These are phyloP conservation scores for Microplitis deprimator DNA, from an alignment of 2,888 invertebrate species.

Conservation along the genomic window DNA sequence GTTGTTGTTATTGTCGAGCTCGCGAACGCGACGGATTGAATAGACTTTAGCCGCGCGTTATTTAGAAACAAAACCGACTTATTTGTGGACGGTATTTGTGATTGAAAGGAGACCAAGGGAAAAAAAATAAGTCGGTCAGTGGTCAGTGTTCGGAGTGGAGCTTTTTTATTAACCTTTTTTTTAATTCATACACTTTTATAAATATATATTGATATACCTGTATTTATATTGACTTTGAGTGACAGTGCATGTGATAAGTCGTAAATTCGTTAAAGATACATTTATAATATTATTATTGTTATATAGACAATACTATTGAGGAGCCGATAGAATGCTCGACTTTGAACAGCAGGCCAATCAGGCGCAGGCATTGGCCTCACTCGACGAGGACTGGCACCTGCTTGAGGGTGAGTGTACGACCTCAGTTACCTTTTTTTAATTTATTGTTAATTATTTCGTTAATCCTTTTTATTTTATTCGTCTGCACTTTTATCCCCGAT, in stretches of 20 bases:
- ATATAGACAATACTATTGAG: background rate
- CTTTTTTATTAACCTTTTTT: background rate
- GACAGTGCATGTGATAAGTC: background rate
- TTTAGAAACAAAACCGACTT: slow-evolving; percentile 2
- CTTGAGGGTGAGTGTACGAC: slow-evolving; percentile 64
- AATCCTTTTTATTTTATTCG: background rate
- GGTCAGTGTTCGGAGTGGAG: background rate
- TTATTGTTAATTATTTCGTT: slow-evolving; percentile 6
- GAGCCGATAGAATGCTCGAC: slow-evolving; percentile 58
- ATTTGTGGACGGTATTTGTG: background rate
- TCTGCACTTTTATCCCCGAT: background rate
- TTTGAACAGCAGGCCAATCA: slow-evolving; percentile 65
- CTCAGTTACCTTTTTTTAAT: slow-evolving; percentile 55
- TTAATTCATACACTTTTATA: background rate
- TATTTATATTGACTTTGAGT: background rate
- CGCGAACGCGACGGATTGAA: slow-evolving; percentile 39
- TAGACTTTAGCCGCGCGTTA: slow-evolving; percentile 34
- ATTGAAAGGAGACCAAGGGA: slow-evolving; percentile 12
- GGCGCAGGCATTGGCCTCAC: slow-evolving; percentile 60
- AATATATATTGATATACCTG: background rate
- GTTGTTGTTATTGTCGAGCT: slow-evolving; percentile 40
- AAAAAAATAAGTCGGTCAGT: slow-evolving; percentile 24
- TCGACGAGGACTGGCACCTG: slow-evolving; percentile 63
- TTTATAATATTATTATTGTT: background rate
- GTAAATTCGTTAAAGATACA: background rate